Percentiles rank a stretch among this genome's conserved stretches.
These are phyloP conservation scores for Enteromius trimaculatus DNA, from an alignment of 2,797 vertebrate species.

Conservation along the genomic window DNA sequence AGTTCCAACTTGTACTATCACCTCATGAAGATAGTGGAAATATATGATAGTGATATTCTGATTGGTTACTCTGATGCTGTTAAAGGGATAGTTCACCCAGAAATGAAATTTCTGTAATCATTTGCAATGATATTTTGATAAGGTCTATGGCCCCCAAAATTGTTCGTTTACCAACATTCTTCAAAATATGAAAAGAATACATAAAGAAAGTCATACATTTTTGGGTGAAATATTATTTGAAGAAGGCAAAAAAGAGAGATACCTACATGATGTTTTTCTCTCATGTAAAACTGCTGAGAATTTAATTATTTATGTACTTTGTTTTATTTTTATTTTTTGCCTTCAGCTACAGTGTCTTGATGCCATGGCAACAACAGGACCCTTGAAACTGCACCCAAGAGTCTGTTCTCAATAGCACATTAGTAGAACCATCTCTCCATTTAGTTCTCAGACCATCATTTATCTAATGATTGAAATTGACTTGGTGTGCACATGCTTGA, in stretches of 20 bases:
- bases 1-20: not conserved
- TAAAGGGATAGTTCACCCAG: not conserved
- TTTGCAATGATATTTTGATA: not conserved
- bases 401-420: slow-evolving; percentile 18
- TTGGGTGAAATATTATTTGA: not conserved
- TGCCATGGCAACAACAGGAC: slow-evolving; percentile 54
- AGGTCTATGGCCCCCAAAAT: not conserved
- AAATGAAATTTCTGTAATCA: not conserved
- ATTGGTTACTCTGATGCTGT: not conserved
- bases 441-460: slow-evolving; percentile 44
- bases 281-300: not conserved
- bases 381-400: slow-evolving; percentile 14
- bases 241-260: too few species aligned
- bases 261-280: not conserved
- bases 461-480: slow-evolving; percentile 38
- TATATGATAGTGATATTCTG: not conserved
- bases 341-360: slow-evolving; percentile 39
- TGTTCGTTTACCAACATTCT: not conserved
- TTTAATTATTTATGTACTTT: not conserved
- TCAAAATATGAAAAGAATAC: not conserved
- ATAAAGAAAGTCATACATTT: not conserved
- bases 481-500: slow-evolving; percentile 17
- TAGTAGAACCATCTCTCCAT: slow-evolving; percentile 17
- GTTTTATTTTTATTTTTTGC: not conserved
- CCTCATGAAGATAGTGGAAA: not conserved